phyloP scores from a whole-genome alignment of 2,113 vertebrate genomes.

The Protobothrops mucrosquamatus region DNA sequence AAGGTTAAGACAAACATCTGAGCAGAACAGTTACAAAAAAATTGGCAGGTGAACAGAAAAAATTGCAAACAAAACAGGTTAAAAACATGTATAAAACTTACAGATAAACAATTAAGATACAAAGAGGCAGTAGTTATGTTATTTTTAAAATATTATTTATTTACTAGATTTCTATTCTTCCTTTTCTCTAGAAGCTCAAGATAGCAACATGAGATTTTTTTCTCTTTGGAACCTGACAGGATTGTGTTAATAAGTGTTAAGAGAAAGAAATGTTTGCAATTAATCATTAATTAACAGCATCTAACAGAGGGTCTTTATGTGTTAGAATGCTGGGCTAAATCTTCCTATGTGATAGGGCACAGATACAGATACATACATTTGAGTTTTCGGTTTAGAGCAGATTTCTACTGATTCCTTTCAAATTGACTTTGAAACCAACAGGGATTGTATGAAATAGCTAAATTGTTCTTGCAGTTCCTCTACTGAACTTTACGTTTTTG shows the following conservation, averaged over 20 bases:
- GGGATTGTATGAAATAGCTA: background rate
- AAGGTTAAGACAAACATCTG: constrained; percentile 2
- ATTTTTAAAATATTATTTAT: background rate
- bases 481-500: background rate
- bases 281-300: fast-evolving
- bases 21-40: background rate
- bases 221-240: background rate
- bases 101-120: background rate
- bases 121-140: background rate
- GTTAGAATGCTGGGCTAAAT: background rate
- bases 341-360: background rate
- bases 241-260: background rate
- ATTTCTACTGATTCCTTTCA: background rate
- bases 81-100: constrained; percentile 28
- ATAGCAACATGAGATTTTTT: background rate
- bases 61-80: background rate
- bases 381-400: background rate
- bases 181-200: background rate
- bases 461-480: background rate
- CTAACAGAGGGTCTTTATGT: background rate
- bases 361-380: background rate
- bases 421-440: background rate
- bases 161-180: background rate
- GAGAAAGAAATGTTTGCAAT: background rate
- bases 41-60: background rate